A percentile compares a stretch with the other conserved stretches of the same genome.
phyloP scores from a whole-genome alignment of 2,888 invertebrate species.

The Ischnura elegans region DNA sequence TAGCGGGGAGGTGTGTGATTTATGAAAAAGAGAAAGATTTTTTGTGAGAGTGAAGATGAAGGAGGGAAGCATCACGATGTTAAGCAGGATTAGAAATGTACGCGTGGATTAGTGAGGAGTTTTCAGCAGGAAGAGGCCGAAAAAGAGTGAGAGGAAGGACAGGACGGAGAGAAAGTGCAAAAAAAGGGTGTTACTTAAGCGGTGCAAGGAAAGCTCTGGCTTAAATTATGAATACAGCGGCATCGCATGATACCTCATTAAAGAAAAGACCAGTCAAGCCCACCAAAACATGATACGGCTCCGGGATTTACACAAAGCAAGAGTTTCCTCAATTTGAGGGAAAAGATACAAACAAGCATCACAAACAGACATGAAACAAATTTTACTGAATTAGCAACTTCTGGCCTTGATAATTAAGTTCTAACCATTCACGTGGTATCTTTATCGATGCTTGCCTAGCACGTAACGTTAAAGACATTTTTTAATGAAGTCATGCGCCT shows the following conservation, averaged over 20 bases:
- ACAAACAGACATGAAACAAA: neutral
- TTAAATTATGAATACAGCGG: neutral
- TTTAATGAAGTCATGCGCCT: no score
- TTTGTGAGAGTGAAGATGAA: no score
- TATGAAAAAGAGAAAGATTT: neutral
- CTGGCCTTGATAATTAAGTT: neutral
- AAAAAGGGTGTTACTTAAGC: constrained; percentile 60
- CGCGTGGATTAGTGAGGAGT: neutral
- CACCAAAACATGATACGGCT: neutral
- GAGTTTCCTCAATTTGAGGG: neutral
- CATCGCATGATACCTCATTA: neutral
- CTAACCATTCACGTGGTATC: neutral
- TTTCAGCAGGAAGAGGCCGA: neutral
- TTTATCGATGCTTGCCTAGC: neutral
- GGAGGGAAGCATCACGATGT: neutral
- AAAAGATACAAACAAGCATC: neutral
- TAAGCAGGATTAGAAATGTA: neutral
- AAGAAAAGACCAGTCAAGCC: neutral
- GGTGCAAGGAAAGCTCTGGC: constrained; percentile 47
- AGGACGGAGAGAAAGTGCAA: constrained; percentile 13
- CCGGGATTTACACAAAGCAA: neutral
- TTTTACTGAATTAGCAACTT: neutral
- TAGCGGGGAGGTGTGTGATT: neutral
- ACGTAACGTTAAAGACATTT: no score
- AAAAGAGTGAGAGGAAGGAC: constrained; percentile 5